Conservation (phyloP, 2,797 vertebrate species). For the Percopsis omiscomaycus region DNA sequence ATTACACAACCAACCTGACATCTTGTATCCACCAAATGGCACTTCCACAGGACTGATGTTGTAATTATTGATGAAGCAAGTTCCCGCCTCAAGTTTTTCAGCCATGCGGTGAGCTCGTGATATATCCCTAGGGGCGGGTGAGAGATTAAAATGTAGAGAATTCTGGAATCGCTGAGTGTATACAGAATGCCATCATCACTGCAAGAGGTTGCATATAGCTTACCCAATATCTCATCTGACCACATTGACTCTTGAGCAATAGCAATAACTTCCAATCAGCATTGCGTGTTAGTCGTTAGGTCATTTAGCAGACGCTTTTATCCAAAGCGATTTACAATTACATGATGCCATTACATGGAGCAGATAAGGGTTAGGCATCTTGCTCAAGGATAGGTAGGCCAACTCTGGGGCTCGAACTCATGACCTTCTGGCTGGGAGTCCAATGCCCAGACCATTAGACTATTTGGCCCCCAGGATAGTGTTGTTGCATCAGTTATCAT, state of each 20-base stretch:
- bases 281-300: not conserved
- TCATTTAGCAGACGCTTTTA: too few relatives aligned
- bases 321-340: too few relatives aligned
- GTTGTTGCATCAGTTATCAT: not conserved
- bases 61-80: slow-evolving; percentile 97
- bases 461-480: too few relatives aligned
- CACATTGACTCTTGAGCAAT: not conserved
- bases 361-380: too few relatives aligned
- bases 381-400: too few relatives aligned
- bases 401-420: too few relatives aligned
- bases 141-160: not conserved
- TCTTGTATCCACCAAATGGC: slow-evolving; percentile 96
- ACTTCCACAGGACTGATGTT: slow-evolving; percentile 87
- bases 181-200: too few relatives aligned
- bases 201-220: not conserved
- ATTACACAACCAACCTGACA: slow-evolving; percentile 81
- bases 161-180: not conserved
- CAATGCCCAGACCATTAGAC: too few relatives aligned
- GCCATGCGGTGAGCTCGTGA: slow-evolving; percentile 91
- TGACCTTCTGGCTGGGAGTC: too few relatives aligned
- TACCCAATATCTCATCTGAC: not conserved
- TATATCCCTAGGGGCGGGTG: slow-evolving; percentile 80
- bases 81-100: slow-evolving; percentile 88
- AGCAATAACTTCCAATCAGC: too few relatives aligned
- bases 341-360: too few relatives aligned